phyloP scores from a whole-genome alignment of 2,797 vertebrate genomes.

The Sebastes alutus region DNA sequence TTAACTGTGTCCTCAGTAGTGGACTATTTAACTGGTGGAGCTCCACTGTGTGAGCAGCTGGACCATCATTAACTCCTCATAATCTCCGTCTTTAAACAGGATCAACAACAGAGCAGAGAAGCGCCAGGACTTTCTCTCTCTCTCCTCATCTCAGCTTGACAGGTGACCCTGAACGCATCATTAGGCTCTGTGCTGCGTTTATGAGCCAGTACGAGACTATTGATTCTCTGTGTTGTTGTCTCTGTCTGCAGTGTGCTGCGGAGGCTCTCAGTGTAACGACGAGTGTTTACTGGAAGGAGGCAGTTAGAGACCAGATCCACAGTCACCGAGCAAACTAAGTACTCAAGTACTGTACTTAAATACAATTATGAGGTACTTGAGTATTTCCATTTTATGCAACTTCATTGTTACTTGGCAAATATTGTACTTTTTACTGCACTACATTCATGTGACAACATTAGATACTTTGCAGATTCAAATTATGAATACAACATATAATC shows the following conservation, averaged over 20 bases:
- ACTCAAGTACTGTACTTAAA: neutral
- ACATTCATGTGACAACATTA: too few species aligned
- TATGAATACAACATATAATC: too few species aligned
- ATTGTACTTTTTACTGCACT: too few species aligned
- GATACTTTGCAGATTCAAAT: too few species aligned
- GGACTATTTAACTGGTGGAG: neutral
- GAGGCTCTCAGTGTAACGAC: neutral
- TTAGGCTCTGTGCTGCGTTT: conserved; percentile 18
- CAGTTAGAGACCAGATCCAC: neutral
- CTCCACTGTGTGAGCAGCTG: conserved; percentile 12
- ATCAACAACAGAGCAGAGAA: neutral
- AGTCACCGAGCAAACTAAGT: neutral
- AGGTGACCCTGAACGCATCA: conserved; percentile 43
- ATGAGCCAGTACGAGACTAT: neutral
- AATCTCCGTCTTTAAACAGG: neutral
- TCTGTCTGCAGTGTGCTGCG: neutral
- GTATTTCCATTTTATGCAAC: too few species aligned
- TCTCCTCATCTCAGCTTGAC: conserved; percentile 4
- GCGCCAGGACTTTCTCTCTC: neutral
- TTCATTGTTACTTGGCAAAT: too few species aligned
- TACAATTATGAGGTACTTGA: neutral
- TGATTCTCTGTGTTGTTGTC: conserved; percentile 26
- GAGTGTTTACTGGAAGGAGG: neutral
- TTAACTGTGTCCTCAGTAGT: neutral
- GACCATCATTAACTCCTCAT: conserved; percentile 9